Conservation (phyloP, 30 jellyfish, hydroid and myxozoan species). For the Hydra vulgaris region DNA sequence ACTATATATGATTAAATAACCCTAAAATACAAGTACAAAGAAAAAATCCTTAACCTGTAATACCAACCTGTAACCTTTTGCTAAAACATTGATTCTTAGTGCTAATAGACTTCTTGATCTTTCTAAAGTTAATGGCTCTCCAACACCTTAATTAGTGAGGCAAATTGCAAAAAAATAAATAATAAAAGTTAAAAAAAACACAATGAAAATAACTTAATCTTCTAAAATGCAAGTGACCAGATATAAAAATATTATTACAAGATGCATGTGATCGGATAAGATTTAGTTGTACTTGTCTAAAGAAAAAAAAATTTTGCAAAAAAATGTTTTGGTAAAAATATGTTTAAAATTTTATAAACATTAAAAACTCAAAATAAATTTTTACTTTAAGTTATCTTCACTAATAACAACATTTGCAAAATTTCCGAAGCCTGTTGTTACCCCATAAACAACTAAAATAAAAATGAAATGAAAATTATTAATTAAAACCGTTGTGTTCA, state of each 20-base stretch:
- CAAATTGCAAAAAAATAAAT: no score
- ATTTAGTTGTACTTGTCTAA: conserved; percentile 49
- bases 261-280: conserved; percentile 79
- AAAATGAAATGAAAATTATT: background rate
- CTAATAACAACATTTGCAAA: conserved; percentile 67
- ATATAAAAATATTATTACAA: no score
- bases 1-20: no score
- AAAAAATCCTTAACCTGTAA: no score
- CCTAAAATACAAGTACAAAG: no score
- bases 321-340: background rate
- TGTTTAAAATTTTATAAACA: background rate
- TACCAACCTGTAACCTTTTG: conserved; percentile 66
- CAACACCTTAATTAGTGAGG: conserved; percentile 47
- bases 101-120: conserved; percentile 70
- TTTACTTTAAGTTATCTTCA: conserved; percentile 48
- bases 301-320: background rate
- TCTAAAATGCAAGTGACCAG: no score
- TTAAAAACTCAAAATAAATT: no score
- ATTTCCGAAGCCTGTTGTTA: conserved; percentile 81
- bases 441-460: conserved; percentile 70
- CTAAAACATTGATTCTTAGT: conserved; percentile 51
- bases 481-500: background rate
- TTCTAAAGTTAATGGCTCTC: conserved; percentile 52
- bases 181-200: no score
- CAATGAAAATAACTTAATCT: no score